Evolutionary conservation across 2,888 invertebrate species (phyloP).

Genomic region (Lampropteryx suffumata): DNA sequence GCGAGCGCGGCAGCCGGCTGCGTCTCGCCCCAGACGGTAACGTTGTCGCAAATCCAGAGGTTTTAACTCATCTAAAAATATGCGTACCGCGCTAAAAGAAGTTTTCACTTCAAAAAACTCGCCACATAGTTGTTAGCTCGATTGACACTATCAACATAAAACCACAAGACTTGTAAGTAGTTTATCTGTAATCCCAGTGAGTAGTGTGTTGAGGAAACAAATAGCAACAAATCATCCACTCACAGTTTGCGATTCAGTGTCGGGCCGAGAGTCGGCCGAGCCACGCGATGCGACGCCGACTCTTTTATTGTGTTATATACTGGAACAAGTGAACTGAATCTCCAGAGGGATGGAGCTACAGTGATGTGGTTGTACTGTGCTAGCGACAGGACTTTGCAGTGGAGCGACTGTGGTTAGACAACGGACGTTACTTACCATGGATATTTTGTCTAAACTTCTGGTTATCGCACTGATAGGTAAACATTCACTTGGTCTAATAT

Average conservation of each 20-base stretch:
- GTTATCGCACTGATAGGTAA: constrained; percentile 25
- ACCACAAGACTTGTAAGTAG: too few species aligned
- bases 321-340: neutral
- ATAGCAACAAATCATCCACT: neutral
- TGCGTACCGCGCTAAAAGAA: too few species aligned
- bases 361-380: constrained; percentile 21
- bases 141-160: too few species aligned
- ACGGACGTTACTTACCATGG: constrained; percentile 7
- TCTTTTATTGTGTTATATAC: too few species aligned
- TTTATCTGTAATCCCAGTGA: too few species aligned
- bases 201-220: constrained; percentile 30
- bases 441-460: constrained; percentile 7
- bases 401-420: constrained; percentile 9
- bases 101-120: too few species aligned
- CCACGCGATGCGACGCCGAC: neutral
- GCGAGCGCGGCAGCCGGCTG: too few species aligned
- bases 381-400: constrained; percentile 11
- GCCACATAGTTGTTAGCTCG: too few species aligned
- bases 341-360: constrained; percentile 7
- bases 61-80: too few species aligned
- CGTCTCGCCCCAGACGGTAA: too few species aligned
- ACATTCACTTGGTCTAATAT: too few species aligned
- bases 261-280: neutral
- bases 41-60: too few species aligned
- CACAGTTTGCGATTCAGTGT: constrained; percentile 36